Conservation (phyloP, 2,797 vertebrate genomes). For the Crocidura indochinensis region DNA sequence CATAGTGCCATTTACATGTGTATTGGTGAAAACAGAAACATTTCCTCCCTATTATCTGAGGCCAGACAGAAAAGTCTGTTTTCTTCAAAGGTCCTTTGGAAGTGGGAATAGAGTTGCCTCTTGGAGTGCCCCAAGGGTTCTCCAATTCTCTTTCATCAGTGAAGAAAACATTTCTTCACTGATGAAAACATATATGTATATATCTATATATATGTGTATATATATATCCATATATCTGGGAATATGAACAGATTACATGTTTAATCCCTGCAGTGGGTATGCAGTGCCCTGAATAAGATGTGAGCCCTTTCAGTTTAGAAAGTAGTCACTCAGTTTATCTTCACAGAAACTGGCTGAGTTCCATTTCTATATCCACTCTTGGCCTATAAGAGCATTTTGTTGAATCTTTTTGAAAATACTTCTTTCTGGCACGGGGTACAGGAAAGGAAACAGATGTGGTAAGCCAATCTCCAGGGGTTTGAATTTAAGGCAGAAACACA, state of each 20-base stretch:
- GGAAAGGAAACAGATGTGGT: slow-evolving; percentile 78
- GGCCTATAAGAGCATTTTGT: slow-evolving; percentile 34
- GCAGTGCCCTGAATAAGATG: background rate
- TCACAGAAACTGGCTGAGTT: background rate
- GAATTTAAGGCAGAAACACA: slow-evolving; percentile 67
- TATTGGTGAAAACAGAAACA: background rate
- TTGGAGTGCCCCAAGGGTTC: background rate
- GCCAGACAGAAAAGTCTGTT: background rate
- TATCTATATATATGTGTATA: no score
- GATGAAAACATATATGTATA: no score
- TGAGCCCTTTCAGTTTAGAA: background rate
- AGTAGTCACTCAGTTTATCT: background rate
- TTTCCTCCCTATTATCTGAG: background rate
- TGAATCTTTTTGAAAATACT: slow-evolving; percentile 54
- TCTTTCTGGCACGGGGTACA: slow-evolving; percentile 30
- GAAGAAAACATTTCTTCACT: no score
- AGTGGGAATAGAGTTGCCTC: background rate
- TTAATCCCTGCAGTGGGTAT: background rate
- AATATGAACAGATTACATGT: background rate
- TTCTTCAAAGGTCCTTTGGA: background rate
- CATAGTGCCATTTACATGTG: background rate
- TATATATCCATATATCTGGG: no score
- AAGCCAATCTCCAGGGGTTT: slow-evolving; percentile 72
- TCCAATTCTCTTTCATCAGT: background rate
- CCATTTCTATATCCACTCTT: slow-evolving; percentile 49